phyloP scores from a whole-genome alignment of 2,797 vertebrate species.

The Chromis chromis region DNA sequence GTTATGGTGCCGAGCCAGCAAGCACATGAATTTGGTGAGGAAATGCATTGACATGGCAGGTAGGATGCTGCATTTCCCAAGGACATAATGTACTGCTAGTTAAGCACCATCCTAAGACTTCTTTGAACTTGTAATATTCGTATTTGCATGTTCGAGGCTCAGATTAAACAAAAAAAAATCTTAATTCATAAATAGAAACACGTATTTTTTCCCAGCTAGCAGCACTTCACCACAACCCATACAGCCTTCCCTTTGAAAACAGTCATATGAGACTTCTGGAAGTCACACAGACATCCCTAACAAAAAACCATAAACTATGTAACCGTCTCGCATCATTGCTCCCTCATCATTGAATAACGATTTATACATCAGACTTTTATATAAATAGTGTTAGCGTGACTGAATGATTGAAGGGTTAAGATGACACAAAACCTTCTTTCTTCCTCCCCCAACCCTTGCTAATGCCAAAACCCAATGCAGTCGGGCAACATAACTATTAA shows the following conservation, averaged over 20 bases:
- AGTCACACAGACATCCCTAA: constrained; percentile 3
- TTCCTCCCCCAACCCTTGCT: neutral
- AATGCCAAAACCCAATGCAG: constrained; percentile 1
- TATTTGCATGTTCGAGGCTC: constrained; percentile 30
- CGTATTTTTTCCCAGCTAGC: constrained; percentile 37
- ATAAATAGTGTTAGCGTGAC: constrained; percentile 22
- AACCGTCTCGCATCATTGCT: neutral
- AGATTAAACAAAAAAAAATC: constrained; percentile 29
- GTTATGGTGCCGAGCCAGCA: constrained; percentile 28
- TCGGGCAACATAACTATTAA: constrained; percentile 6
- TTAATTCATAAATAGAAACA: constrained; percentile 51
- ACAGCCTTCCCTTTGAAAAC: constrained; percentile 41
- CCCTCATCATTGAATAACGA: neutral
- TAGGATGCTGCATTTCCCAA: constrained; percentile 14
- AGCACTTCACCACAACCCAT: constrained; percentile 28
- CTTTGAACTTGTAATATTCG: constrained; percentile 24
- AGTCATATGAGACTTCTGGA: neutral
- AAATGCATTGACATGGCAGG: constrained; percentile 18
- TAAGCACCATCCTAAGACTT: constrained; percentile 15
- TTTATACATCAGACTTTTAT: constrained; percentile 24
- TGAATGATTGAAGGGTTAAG: constrained; percentile 7
- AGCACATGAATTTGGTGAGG: constrained; percentile 31
- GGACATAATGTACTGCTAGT: constrained; percentile 19
- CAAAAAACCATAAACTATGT: constrained; percentile 1
- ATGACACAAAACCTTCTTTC: neutral